Evolutionary conservation across 2,888 invertebrate species (phyloP).

Genomic region (Parnassius glacialis): DNA sequence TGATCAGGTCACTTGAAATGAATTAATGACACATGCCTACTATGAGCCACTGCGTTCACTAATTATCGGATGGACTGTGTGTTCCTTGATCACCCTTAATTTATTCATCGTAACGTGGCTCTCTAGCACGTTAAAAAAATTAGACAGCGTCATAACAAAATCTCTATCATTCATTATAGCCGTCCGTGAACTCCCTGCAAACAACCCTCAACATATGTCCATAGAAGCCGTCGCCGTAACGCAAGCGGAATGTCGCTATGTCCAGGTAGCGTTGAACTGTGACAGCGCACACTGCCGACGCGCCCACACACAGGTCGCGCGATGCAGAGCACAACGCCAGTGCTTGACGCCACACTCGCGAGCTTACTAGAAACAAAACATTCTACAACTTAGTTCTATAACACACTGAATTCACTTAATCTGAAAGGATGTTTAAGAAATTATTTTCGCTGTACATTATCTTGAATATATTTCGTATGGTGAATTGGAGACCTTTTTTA

Average conservation of each 20-base stretch:
- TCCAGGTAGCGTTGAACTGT: slow-evolving; percentile 55
- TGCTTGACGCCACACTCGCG: slow-evolving; percentile 84
- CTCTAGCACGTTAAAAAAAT: background rate
- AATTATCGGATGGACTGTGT: too few species aligned
- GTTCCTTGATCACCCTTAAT: too few species aligned
- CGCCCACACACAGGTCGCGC: slow-evolving; percentile 50
- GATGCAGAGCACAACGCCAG: slow-evolving; percentile 80
- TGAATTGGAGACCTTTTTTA: too few species aligned
- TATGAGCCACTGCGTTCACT: too few species aligned
- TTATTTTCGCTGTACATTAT: too few species aligned
- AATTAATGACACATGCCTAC: too few species aligned
- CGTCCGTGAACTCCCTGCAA: slow-evolving; percentile 38
- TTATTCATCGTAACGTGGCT: too few species aligned
- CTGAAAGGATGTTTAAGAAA: too few species aligned
- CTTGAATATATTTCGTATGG: too few species aligned
- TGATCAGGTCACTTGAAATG: too few species aligned
- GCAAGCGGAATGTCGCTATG: slow-evolving; percentile 50
- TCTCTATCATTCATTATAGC: background rate
- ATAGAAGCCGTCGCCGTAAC: slow-evolving; percentile 49
- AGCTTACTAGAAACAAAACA: slow-evolving; percentile 54
- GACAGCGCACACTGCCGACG: slow-evolving; percentile 39
- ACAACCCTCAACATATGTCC: slow-evolving; percentile 42
- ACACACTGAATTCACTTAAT: too few species aligned
- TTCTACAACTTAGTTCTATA: background rate
- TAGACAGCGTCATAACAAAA: background rate